Conservation (phyloP, 2,113 vertebrate genomes). For the Siniperca chuatsi region DNA sequence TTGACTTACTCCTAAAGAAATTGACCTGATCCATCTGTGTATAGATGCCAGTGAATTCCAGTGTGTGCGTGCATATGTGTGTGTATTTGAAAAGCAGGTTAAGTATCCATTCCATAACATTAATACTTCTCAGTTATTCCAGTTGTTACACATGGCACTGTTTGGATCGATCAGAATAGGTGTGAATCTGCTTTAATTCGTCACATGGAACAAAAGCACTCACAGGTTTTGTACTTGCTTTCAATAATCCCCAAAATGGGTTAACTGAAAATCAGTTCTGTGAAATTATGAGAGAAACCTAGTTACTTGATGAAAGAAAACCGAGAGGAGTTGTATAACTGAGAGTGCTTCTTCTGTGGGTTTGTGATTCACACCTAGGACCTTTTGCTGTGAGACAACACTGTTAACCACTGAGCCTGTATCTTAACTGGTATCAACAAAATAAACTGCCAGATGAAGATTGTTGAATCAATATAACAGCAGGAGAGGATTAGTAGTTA, state of each 20-base stretch:
- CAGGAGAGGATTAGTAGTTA: neutral
- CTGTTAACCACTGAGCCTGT: neutral
- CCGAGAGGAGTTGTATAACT: too few relatives aligned
- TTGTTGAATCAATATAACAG: neutral
- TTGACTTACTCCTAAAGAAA: neutral
- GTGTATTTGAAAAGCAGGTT: slow-evolving; percentile 26
- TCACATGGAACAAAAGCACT: slow-evolving; percentile 5
- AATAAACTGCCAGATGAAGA: neutral
- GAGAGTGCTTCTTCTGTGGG: neutral
- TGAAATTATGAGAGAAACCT: neutral
- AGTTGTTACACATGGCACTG: slow-evolving; percentile 5
- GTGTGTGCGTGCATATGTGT: neutral
- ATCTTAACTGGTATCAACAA: neutral
- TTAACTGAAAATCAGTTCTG: neutral
- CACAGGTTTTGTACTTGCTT: neutral
- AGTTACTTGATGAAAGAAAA: too few relatives aligned
- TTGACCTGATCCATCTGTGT: slow-evolving; percentile 37
- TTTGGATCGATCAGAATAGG: neutral
- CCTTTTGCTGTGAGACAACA: neutral
- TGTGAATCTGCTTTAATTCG: slow-evolving; percentile 10
- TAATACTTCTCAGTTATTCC: slow-evolving; percentile 26
- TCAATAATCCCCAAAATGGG: neutral
- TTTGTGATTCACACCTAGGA: slow-evolving; percentile 5
- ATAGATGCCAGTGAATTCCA: neutral
- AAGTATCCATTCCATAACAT: slow-evolving; percentile 41